Evolutionary conservation across 2,113 vertebrate species (phyloP), one percentile per base, ranked within the genome.

Genomic region (Psittacula cyanocephala): DNA sequence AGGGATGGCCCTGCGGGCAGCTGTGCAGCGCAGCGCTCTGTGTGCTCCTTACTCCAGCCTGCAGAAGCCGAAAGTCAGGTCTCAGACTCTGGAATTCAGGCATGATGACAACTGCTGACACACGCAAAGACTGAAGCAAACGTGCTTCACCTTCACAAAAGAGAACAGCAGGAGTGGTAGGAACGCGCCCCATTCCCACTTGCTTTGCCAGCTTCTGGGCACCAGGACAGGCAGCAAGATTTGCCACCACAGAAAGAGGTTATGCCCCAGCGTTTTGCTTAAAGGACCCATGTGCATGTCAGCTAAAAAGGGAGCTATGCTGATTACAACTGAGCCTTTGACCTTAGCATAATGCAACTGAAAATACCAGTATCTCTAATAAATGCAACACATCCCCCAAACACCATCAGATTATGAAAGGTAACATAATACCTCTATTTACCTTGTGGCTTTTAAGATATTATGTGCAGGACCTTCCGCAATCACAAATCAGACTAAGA

Each of bases 171-270:
- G 0, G 57, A 47, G 19, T 0, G 22, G 64, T 29, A 39, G 13
- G 24, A 47, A 29, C 0, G 0, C 0, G 25, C 15, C 22, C 12
- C 3, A 1, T 1, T 18, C 11, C 1, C 20, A 0, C 37, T 6
- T 24, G 31, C 76, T 77, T 5, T 29, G 49, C 18, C 4, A 6
- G 4, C 16, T 33, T 18, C 49, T 19, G 23, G 3, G 15, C 27
- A 7, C 0, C 0, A 35, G 71, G 64, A 18, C 6, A 18, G 59
- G 39, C 79, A 22, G 35, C 16, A 25, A 2, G 3, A 18, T 27
- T 15, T 47, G 39, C 55, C 59, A 13, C 17, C 16, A 2, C 1
- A 28, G 13, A 25, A 69, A 4, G 1, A 79, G 19, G 67, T 60
- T 16, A 17, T 3, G 13, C 60, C 55, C 24, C 43, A 5, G 1